Evolutionary conservation across 2,797 vertebrate genomes (phyloP), one percentile per base, ranked within the genome.

Genomic region (Phrynocephalus guinanensis): DNA sequence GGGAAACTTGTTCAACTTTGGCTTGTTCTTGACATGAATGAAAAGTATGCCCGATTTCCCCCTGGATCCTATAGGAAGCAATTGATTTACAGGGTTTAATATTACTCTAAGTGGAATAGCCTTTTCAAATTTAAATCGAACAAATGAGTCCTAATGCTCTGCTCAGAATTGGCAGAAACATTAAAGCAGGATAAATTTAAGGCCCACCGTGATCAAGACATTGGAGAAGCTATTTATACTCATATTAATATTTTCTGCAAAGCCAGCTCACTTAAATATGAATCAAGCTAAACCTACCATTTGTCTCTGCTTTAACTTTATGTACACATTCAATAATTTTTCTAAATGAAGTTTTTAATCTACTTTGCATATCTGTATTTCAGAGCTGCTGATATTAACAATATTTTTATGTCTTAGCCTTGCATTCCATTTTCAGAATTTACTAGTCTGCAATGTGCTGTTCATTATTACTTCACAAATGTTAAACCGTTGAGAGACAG

Each of bases 401-500:
- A 13, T 79, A 56, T 84, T 93, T 89, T 85, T 86, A 85, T 87
- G 82, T 87, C 82, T 86, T 76, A 71, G 48, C 30, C 83, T 87
- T 70, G 77, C 82, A 56, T 63, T 79, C 28, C 15, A 70, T 16
- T 76, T 63, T 91, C 82, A 85, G 76, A 92, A 90, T 89, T 83
- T 84, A 72, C 13, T 87, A 48, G 33, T 90, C 92, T 88, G 67
- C 87, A 90, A 83, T 20, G 24, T 33, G 18, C 26, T 85, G 11
- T 81, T 93, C 52, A 81, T 89, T 94, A 90, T 82, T 50, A 85
- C 9, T 88, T 93, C 82, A 78, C 0, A 1, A 90, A 82, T 83
- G 16, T 67, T 92, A 82, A 92, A 87, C 73, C 84, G 6, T n/a
- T 26, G 28, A 86, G 44, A 82, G 44, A 82, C 30, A 85, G 82